A percentile compares a stretch with the other conserved stretches of the same genome.
Evolutionary conservation across 2,888 invertebrate species (phyloP).

Genomic region (Dione vanillae): DNA sequence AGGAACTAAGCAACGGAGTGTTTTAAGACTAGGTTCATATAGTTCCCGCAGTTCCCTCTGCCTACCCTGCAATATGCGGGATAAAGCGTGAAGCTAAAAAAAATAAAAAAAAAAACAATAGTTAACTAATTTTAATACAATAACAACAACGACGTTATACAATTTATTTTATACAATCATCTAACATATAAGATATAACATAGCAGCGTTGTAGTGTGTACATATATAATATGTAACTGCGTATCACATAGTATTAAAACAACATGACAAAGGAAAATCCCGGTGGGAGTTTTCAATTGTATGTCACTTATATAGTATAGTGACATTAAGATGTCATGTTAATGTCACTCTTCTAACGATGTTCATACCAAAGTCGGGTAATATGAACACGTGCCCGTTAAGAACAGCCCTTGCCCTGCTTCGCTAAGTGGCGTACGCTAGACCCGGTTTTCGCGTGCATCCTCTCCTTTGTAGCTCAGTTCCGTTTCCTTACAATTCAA

Average conservation of each 20-base stretch:
- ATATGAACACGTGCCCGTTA: slow-evolving; percentile 14
- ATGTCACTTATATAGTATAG: not conserved
- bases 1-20: no score
- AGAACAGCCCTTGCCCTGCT: slow-evolving; percentile 30
- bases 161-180: no score
- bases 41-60: no score
- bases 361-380: not conserved
- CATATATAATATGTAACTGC: no score
- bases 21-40: no score
- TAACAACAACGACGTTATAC: no score
- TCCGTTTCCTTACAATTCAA: slow-evolving; percentile 40
- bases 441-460: slow-evolving; percentile 35
- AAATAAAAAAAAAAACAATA: no score
- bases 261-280: not conserved
- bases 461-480: slow-evolving; percentile 41
- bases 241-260: not conserved
- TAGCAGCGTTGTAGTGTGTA: no score
- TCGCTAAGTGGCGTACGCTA: slow-evolving; percentile 36
- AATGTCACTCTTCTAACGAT: not conserved
- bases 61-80: no score
- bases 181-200: no score
- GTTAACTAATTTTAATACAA: no score
- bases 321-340: not conserved
- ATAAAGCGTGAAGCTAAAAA: not conserved
- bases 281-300: not conserved